phyloP scores from a whole-genome alignment of 2,113 vertebrate species.

The Pterocles gutturalis region DNA sequence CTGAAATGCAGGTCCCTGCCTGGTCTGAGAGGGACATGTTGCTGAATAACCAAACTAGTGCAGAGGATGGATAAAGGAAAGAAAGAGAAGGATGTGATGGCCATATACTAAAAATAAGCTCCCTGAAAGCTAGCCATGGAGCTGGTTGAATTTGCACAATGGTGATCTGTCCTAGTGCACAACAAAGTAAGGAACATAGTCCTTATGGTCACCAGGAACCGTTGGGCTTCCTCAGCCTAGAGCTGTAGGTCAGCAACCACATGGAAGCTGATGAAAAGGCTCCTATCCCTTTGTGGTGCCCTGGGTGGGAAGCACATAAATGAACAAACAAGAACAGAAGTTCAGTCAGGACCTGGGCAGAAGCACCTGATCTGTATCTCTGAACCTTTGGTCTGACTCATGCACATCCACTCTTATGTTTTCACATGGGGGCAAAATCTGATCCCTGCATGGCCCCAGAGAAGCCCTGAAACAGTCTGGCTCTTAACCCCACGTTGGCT shows the following conservation, averaged over 20 bases:
- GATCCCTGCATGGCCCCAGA: background rate
- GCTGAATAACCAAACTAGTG: background rate
- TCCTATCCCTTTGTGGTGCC: fast-evolving
- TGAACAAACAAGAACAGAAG: background rate
- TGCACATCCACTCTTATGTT: background rate
- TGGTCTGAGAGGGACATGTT: background rate
- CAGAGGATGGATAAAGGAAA: background rate
- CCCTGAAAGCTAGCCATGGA: background rate
- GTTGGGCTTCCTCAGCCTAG: background rate
- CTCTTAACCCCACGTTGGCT: background rate
- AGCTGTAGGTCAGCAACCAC: background rate
- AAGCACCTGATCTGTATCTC: background rate
- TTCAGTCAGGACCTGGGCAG: background rate
- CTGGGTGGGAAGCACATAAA: background rate
- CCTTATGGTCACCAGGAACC: fast-evolving
- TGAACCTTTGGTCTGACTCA: background rate
- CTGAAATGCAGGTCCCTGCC: background rate
- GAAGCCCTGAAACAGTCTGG: background rate
- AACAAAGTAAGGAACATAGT: background rate
- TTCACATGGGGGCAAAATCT: background rate
- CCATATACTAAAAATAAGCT: background rate
- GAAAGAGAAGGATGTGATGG: background rate
- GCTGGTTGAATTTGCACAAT: background rate
- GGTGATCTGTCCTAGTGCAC: background rate
- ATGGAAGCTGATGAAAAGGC: background rate